Base-by-base conservation (phyloP, 2,113 vertebrate genomes). In the Pseudonaja textilis region DNA sequence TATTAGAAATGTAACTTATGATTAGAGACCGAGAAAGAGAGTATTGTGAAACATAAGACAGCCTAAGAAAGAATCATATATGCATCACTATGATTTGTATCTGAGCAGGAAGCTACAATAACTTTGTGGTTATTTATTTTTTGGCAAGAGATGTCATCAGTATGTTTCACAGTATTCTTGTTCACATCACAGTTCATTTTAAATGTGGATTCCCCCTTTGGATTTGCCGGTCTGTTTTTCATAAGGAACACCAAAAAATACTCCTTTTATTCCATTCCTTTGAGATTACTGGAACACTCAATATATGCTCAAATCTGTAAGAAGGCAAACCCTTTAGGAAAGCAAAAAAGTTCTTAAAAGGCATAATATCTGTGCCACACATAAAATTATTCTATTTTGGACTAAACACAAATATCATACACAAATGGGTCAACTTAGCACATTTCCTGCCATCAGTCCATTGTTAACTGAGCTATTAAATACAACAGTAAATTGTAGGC, bases 31-130 rank as follows among this genome's bases (percentile, higher is more conserved):
- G 16, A 39, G 6, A 45, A 0, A 56, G 87, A 61, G 23, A 89
- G 47, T 39, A 74, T 59, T 87, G 3, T 69, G 29, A 91, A 39
- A 20, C 59, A 45, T 61, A 42, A 42, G 54, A 81, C 59, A 92
- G 50, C 87, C 4, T 23, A 92, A 93, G 39, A 55, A 14, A 3
- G 59, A 11, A 7, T 9, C 55, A 88, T 57, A 34, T 92, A 92
- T 89, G 45, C 4, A 93, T 69, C 94, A 39, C 34, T 88, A 88
- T 61, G 89, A 94, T 89, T 93, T 90, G 11, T 3, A 93, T 91
- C 23, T 56, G 93, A 81, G 29, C 0, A 8, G 52, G 45, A 45
- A 91, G 29, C 50, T 25, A 61, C 34, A 50, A 23, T 90, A 94
- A 94, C 10, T 42, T 89, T 85, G 39, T 89, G 54, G n/a, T 54